Evolutionary conservation across 2,888 invertebrate species (phyloP), one percentile per base, ranked within the genome.

Genomic region (Scaptomyza parva): DNA sequence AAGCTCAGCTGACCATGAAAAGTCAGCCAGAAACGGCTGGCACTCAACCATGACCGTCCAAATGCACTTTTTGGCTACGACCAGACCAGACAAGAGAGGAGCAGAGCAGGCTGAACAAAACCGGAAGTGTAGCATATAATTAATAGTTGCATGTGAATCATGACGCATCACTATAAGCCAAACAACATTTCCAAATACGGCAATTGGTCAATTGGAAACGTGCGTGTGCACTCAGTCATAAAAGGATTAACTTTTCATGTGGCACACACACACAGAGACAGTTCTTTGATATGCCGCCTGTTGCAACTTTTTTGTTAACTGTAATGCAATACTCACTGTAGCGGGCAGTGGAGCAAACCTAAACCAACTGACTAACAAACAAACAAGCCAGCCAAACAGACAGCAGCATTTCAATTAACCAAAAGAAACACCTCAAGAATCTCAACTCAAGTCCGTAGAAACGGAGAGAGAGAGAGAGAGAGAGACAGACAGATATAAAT

Each of bases 331-430:
- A 47, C 37, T 37, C 70, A 47, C 37, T 37, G 2, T 22, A 48
- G 41, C 22, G 20, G 20, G 12, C 63, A 44, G 11, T n/a, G 17
- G 12, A 12, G 14, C 43, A 33, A 37, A 12, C 65, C 37, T 40
- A 9, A 17, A 14, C 35, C 33, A 33, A 57, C 57, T 22, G 50
- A 43, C 51, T 28, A 33, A 41, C 43, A 11, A 18, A 51, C 51
- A n/a, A 41, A 26, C 57, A 22, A 44, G 17, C 43, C 28, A 17
- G 11, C 22, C 48, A 37, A 35, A 26, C 50, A 18, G 24, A 51
- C 69, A 66, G 70, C 67, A 69, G 73, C 82, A 85, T 85, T 83
- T 83, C 87, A 83, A 87, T 83, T 85, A 85, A 64, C 81, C 75
- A 54, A 65, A 61, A 65, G 65, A 39, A 45, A 55, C 33, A 55